phyloP scores from a whole-genome alignment of 2,888 invertebrate genomes.

The Phengaris alcon region DNA sequence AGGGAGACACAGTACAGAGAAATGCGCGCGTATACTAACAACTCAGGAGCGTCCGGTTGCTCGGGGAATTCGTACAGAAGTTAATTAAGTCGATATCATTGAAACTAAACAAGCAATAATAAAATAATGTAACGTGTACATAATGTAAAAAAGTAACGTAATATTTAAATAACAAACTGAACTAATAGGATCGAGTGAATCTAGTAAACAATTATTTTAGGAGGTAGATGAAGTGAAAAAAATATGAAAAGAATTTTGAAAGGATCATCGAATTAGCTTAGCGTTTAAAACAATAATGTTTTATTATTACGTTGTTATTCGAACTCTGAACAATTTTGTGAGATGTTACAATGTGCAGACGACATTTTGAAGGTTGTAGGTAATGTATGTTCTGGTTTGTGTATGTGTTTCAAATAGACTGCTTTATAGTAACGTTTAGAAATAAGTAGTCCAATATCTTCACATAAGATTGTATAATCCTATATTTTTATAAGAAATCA shows the following conservation, averaged over 20 bases:
- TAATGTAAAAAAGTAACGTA: conserved; percentile 54
- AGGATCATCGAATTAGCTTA: neutral
- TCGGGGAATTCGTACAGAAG: conserved; percentile 70
- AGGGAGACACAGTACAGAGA: conserved; percentile 72
- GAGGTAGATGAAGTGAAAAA: neutral
- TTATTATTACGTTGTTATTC: neutral
- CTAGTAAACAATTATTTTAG: conserved; percentile 2
- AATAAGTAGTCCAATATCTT: conserved; percentile 14
- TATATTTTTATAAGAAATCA: conserved; percentile 23
- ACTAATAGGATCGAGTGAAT: conserved; percentile 3
- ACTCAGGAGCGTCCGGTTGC: conserved; percentile 72
- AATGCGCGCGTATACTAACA: conserved; percentile 65
- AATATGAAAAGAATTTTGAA: neutral
- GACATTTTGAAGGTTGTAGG: conserved; percentile 53
- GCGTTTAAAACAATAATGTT: neutral
- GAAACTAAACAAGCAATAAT: conserved; percentile 74
- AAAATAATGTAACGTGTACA: conserved; percentile 60
- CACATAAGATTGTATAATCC: conserved; percentile 34
- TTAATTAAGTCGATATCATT: conserved; percentile 68
- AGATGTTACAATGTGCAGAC: conserved; percentile 36
- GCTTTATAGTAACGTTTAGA: conserved; percentile 53
- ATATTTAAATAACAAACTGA: neutral
- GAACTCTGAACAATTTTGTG: neutral
- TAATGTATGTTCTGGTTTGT: conserved; percentile 42
- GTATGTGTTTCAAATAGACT: conserved; percentile 69